These are phyloP conservation scores for Garrulus glandarius DNA, from an alignment of 2,797 vertebrate genomes.

Conservation along the genomic window DNA sequence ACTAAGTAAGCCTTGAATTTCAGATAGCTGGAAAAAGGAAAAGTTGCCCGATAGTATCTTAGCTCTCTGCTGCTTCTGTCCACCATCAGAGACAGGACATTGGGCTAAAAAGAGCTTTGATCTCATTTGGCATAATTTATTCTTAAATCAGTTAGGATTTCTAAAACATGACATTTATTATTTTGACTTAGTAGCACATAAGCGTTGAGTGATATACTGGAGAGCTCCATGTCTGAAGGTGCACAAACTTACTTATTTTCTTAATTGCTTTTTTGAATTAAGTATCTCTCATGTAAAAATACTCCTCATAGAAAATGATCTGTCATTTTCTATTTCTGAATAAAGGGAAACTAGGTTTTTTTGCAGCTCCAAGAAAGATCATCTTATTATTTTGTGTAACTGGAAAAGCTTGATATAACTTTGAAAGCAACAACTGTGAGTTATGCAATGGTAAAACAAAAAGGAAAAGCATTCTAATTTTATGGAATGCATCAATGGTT, in stretches of 20 bases:
- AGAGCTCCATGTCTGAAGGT: neutral
- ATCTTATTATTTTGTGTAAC: neutral
- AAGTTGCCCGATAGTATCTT: neutral
- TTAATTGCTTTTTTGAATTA: neutral
- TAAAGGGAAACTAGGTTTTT: neutral
- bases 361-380: neutral
- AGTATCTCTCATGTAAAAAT: neutral
- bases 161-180: neutral
- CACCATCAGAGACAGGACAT: neutral
- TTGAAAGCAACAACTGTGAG: neutral
- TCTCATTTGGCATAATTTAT: neutral
- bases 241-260: neutral
- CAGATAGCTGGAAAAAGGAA: neutral
- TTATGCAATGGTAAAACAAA: neutral
- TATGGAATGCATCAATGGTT: neutral
- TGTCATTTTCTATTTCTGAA: neutral
- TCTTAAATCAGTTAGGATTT: neutral
- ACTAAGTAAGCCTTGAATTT: neutral
- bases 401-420: neutral
- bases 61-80: neutral
- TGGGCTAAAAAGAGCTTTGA: neutral
- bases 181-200: neutral
- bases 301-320: neutral
- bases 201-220: neutral
- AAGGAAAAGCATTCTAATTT: neutral